Evolutionary conservation across 2,113 vertebrate species (phyloP).

Genomic region (Bufo bufo): DNA sequence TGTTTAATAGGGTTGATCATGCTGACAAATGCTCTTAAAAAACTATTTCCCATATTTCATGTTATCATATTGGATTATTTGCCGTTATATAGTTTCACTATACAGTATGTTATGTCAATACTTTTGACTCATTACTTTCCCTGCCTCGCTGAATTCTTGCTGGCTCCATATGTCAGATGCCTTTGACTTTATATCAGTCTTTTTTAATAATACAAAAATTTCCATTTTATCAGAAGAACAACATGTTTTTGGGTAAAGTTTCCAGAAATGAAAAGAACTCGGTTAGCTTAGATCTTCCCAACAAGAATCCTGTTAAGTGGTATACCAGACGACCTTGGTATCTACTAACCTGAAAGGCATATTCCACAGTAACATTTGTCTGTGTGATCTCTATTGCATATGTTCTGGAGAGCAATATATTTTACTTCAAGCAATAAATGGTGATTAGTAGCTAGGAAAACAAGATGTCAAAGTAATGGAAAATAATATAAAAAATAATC

Average conservation of each 20-base stretch:
- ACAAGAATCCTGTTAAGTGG: neutral
- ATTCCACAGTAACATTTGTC: neutral
- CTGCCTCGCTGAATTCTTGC: neutral
- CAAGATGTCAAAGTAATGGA: neutral
- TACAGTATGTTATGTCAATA: neutral
- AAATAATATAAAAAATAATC: neutral
- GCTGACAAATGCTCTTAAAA: no score
- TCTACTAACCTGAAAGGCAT: neutral
- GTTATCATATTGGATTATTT: no score
- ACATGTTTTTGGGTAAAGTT: neutral
- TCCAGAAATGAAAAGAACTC: neutral
- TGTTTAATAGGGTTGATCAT: no score
- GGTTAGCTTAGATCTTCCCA: neutral
- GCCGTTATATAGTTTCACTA: no score
- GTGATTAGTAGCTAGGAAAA: neutral
- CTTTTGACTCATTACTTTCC: neutral
- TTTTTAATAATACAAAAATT: neutral
- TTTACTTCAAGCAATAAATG: conserved; percentile 10
- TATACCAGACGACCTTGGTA: conserved; percentile 15
- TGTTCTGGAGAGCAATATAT: neutral
- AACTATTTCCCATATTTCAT: no score
- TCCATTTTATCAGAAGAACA: neutral
- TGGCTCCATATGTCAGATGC: neutral
- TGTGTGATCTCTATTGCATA: conserved; percentile 12
- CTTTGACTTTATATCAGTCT: neutral